Percentiles rank a stretch among this genome's conserved stretches.
These are phyloP conservation scores for Gymnocheta viridis DNA, from an alignment of 2,888 invertebrate species.

Conservation along the genomic window DNA sequence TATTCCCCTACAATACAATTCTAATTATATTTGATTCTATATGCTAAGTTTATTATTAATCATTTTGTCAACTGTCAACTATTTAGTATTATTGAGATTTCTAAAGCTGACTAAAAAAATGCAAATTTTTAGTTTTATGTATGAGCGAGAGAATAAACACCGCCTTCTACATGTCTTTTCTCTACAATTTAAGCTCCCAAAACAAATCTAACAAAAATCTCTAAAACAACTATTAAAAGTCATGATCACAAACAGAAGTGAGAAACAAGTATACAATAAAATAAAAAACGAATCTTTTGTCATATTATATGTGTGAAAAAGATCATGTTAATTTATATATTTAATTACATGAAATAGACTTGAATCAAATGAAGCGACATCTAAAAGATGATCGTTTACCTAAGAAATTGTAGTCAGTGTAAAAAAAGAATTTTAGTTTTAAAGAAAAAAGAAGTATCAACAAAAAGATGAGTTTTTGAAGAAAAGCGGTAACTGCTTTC, in stretches of 20 bases:
- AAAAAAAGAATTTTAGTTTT: not conserved
- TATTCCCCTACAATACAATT: not conserved
- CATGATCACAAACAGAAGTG: conserved; percentile 2
- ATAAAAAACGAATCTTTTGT: conserved; percentile 20
- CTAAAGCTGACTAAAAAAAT: not conserved
- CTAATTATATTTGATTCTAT: not conserved
- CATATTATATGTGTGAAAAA: conserved; percentile 45
- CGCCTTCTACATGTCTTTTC: not conserved
- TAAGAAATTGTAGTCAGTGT: not conserved
- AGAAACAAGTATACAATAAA: not conserved
- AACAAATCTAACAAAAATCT: not conserved
- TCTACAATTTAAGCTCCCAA: not conserved
- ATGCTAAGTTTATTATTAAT: not conserved
- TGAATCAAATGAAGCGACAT: conserved; percentile 48
- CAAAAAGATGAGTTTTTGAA: too few relatives aligned
- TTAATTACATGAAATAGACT: conserved; percentile 38
- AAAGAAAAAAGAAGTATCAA: too few relatives aligned
- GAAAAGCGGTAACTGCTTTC: too few relatives aligned
- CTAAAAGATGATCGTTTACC: not conserved
- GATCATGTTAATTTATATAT: conserved; percentile 45
- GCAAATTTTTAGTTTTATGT: not conserved
- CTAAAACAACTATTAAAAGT: conserved; percentile 18
- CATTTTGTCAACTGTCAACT: not conserved
- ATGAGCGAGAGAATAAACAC: not conserved
- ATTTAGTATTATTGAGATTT: not conserved